Base-by-base conservation (phyloP, 2,113 vertebrate species). In the Catharus minimus region DNA sequence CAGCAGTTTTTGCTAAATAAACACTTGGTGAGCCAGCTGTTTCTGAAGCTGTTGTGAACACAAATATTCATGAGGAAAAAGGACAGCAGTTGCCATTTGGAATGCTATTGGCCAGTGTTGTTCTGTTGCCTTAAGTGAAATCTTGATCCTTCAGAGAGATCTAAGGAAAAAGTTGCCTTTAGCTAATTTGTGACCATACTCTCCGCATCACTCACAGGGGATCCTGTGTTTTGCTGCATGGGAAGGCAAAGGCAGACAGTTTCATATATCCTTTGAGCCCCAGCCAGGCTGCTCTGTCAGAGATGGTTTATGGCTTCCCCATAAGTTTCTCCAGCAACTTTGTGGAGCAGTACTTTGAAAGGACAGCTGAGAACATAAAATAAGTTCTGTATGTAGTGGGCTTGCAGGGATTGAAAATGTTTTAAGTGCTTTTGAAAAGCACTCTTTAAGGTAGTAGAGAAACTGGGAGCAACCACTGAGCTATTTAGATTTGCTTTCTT, bases 401-500 rank as follows among this genome's bases (percentile, higher is more conserved):
- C 24, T 85, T 85, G 12, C 46, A 85, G 33, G 62, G 8, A 36
- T 80, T 91, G 55, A 61, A 73, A 86, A 55, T 69, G 15, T 72
- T 91, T 39, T 24, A 73, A 73, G 39, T 65, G 38, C 30, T 46
- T 71, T 49, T 43, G 8, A 72, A 92, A 79, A 26, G 0, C 13
- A 39, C 8, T 72, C 16, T 24, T 49, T 82, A 33, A 41, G 33
- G 20, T 17, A 73, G 38, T 49, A 75, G 33, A 91, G 41, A 72
- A 87, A 32, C 41, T 61, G 1, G 0, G 28, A 71, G 19, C 46
- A 66, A 13, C 8, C 12, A 13, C 32, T 87, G 56, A 86, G 14
- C 55, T 57, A 23, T 82, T 91, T 50, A 66, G 53, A 85, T 90
- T 88, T 21, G 2, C 55, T 89, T 85, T 82, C 82, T 65, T 89